Conservation (phyloP, 2,113 vertebrate species). For the Nyctereutes procyonoides region DNA sequence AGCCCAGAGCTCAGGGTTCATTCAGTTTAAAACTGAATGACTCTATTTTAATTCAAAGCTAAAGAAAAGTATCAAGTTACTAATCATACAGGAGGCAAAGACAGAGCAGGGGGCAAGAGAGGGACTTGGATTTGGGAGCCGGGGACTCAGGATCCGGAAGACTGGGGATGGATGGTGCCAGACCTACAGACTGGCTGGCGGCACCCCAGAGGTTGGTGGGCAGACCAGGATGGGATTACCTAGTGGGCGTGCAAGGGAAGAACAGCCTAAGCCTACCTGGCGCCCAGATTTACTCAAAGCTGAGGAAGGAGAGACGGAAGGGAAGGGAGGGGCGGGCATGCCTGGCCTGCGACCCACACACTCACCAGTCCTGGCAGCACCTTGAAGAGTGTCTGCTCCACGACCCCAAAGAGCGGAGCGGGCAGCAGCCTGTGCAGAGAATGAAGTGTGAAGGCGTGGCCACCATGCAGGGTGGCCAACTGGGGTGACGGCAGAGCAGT, state of each 20-base stretch:
- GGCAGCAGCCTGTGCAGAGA: conserved; percentile 67
- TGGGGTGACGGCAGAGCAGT: rapidly evolving
- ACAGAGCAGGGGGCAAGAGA: not conserved
- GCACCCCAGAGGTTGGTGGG: not conserved
- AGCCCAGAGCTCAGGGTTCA: not conserved
- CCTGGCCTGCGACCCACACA: not conserved
- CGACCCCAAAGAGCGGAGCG: conserved; percentile 42
- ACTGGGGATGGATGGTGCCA: not conserved
- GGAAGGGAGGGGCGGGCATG: not conserved
- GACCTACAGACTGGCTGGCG: not conserved
- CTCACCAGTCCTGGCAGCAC: conserved; percentile 79
- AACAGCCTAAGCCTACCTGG: conserved; percentile 53
- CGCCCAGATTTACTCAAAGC: not conserved
- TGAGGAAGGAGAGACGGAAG: not conserved
- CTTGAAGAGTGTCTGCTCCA: conserved; percentile 58
- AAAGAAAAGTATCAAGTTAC: not conserved
- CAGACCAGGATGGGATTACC: not conserved
- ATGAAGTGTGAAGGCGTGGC: not conserved
- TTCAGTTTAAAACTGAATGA: not conserved
- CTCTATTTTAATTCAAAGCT: not conserved
- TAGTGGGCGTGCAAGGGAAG: not conserved
- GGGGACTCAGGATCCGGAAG: no score
- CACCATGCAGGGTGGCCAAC: rapidly evolving
- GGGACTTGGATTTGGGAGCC: not conserved
- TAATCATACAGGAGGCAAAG: not conserved